Evolutionary conservation across 2,113 vertebrate genomes (phyloP).

Genomic region (Microtus richardsoni): DNA sequence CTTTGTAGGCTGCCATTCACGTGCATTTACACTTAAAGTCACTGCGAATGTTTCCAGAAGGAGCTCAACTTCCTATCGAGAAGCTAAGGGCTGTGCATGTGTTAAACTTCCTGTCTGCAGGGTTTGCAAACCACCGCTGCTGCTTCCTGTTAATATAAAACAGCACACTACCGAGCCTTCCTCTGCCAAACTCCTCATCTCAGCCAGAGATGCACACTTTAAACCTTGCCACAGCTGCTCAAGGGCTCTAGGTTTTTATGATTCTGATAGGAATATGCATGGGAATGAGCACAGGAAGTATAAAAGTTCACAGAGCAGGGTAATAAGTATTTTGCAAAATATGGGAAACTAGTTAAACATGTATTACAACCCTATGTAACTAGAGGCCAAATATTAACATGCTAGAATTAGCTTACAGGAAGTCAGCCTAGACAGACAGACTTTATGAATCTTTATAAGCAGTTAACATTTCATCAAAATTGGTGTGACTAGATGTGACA

Average conservation of each 20-base stretch:
- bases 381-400: conserved; percentile 46
- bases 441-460: conserved; percentile 51
- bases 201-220: conserved; percentile 42
- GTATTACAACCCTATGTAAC: conserved; percentile 40
- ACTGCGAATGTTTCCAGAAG: conserved; percentile 77
- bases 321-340: not conserved
- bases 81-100: conserved; percentile 82
- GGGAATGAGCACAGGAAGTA: conserved; percentile 37
- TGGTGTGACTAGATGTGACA: conserved; percentile 10
- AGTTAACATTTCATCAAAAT: conserved; percentile 50
- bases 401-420: conserved; percentile 34
- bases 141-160: conserved; percentile 89
- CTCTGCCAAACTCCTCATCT: conserved; percentile 66
- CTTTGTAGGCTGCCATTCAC: conserved; percentile 93
- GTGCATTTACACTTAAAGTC: conserved; percentile 60
- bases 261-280: conserved; percentile 21
- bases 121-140: conserved; percentile 85
- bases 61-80: conserved; percentile 83
- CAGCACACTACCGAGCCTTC: conserved; percentile 73
- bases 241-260: not conserved
- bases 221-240: conserved; percentile 7
- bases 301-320: not conserved
- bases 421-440: conserved; percentile 23
- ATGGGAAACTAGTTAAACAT: conserved; percentile 63
- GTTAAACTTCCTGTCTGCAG: conserved; percentile 93